phyloP scores from a whole-genome alignment of 2,113 vertebrate species.

The Columbina picui region DNA sequence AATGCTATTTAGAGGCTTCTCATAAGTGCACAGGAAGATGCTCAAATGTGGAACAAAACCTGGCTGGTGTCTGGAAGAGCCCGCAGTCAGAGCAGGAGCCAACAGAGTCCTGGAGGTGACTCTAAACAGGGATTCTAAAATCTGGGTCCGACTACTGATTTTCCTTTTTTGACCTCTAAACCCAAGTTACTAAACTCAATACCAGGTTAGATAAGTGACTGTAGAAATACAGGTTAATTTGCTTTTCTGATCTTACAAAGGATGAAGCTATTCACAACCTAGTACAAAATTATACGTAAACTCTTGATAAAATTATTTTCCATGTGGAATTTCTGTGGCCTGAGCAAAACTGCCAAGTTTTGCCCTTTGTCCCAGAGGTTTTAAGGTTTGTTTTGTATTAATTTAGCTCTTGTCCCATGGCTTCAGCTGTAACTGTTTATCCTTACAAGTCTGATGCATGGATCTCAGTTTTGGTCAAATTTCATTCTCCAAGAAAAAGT shows the following conservation, averaged over 20 bases:
- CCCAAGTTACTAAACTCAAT: neutral
- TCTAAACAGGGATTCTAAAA: neutral
- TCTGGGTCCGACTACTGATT: neutral
- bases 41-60: neutral
- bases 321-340: neutral
- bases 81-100: neutral
- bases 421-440: neutral
- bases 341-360: neutral
- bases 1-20: neutral
- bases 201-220: neutral
- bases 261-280: neutral
- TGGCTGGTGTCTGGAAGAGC: neutral
- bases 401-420: neutral
- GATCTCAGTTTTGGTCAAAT: neutral
- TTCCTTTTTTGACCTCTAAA: neutral
- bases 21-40: neutral
- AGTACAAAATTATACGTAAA: neutral
- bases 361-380: neutral
- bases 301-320: neutral
- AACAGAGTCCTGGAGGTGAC: neutral
- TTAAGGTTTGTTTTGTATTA: neutral
- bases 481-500: neutral
- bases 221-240: neutral
- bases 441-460: neutral
- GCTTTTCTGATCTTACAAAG: neutral